Conservation (phyloP, 2,797 vertebrate species). For the Thaleichthys pacificus region DNA sequence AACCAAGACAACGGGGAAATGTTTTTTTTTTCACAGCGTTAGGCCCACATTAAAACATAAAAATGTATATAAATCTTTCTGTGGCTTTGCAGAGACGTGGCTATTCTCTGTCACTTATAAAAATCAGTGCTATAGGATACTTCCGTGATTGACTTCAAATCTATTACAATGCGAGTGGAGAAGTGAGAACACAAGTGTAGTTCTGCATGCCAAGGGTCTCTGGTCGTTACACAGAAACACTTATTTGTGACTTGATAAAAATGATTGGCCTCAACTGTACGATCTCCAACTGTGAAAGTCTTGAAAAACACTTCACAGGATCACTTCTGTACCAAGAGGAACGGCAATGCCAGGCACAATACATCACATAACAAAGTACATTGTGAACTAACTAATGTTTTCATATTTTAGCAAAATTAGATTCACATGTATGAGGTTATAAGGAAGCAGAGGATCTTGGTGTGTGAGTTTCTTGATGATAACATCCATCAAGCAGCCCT, state of each 20-base stretch:
- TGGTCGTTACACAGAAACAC: conserved; percentile 17
- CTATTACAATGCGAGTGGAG: background rate
- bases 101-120: background rate
- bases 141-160: background rate
- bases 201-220: conserved; percentile 7
- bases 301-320: no score
- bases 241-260: background rate
- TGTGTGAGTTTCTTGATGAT: conserved; percentile 46
- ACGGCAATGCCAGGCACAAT: no score
- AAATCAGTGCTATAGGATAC: background rate
- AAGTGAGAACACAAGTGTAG: background rate
- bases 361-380: no score
- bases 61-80: background rate
- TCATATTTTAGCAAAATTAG: no score
- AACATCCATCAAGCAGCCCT: conserved; percentile 56
- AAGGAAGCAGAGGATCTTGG: no score
- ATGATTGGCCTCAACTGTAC: background rate
- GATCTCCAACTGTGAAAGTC: background rate
- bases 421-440: no score
- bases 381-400: no score
- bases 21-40: no score
- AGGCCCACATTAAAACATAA: conserved; percentile 22
- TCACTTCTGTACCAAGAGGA: no score
- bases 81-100: background rate
- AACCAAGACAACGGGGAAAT: conserved; percentile 49